phyloP scores from a whole-genome alignment of 2,113 vertebrate genomes.

The Podocnemis expansa region DNA sequence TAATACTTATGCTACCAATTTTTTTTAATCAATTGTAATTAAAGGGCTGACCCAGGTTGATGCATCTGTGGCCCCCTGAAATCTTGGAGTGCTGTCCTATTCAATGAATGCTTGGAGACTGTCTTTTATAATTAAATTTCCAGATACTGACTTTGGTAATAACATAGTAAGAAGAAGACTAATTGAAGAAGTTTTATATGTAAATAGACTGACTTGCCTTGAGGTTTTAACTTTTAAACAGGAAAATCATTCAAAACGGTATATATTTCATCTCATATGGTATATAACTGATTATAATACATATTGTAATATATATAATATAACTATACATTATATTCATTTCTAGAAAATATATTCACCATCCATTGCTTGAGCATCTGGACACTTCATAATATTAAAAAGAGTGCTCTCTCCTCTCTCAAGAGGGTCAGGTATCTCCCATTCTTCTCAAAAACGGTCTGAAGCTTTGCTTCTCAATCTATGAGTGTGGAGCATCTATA shows the following conservation, averaged over 20 bases:
- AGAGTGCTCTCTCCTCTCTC: neutral
- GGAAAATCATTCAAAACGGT: neutral
- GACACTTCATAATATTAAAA: neutral
- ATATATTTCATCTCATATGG: neutral
- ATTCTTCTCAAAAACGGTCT: neutral
- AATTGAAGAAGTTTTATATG: neutral
- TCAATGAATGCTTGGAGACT: neutral
- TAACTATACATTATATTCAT: neutral
- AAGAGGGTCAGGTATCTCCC: neutral
- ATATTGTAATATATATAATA: too few species aligned
- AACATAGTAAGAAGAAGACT: neutral
- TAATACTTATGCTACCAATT: rapidly evolving
- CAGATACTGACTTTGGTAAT: neutral
- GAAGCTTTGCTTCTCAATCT: neutral
- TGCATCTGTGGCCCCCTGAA: neutral
- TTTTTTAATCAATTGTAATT: neutral
- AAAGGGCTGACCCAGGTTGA: neutral
- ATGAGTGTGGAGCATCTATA: neutral
- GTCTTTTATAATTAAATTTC: neutral
- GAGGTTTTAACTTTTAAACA: neutral
- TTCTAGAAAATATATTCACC: neutral
- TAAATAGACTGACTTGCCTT: neutral
- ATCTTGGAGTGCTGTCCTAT: neutral
- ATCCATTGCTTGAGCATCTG: neutral
- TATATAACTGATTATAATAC: neutral